Conservation (phyloP, 2,888 invertebrate species). For the Malthinus flaveolus region DNA sequence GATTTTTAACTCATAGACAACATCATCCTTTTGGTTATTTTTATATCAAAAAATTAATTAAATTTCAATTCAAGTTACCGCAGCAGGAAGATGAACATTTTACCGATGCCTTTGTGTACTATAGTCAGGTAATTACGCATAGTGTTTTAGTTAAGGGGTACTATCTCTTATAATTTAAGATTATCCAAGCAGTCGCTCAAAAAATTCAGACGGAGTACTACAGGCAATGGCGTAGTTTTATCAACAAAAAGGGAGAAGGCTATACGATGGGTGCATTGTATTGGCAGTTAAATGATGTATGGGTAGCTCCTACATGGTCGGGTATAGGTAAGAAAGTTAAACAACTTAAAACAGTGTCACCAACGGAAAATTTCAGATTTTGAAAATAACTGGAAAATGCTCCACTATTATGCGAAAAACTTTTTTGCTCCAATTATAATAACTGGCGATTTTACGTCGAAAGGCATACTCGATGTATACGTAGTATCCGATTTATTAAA, state of each 20-base stretch:
- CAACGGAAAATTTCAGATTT: constrained; percentile 42
- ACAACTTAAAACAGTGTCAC: neutral
- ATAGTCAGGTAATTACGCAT: constrained; percentile 71
- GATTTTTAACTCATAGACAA: constrained; percentile 78
- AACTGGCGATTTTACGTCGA: constrained; percentile 57
- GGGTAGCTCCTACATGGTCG: constrained; percentile 97
- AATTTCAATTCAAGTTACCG: constrained; percentile 66
- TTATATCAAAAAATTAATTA: constrained; percentile 64
- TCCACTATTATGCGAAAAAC: constrained; percentile 85
- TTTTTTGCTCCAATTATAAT: constrained; percentile 83
- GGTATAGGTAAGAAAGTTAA: constrained; percentile 68
- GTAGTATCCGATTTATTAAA: constrained; percentile 63
- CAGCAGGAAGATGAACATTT: constrained; percentile 56
- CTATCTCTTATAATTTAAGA: constrained; percentile 55
- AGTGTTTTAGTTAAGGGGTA: neutral
- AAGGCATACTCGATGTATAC: constrained; percentile 61
- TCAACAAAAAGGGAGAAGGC: constrained; percentile 61
- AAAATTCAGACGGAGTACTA: constrained; percentile 86
- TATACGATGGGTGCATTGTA: constrained; percentile 95
- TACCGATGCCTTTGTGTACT: constrained; percentile 73
- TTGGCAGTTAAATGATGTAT: constrained; percentile 98
- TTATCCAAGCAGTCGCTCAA: constrained; percentile 85
- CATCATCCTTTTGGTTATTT: constrained; percentile 79
- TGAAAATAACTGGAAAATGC: constrained; percentile 51
- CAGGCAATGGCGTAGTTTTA: constrained; percentile 60